A percentile compares a stretch with the other conserved stretches of the same genome.
Conservation (phyloP, 2,888 invertebrate genomes). For the Allacma fusca region DNA sequence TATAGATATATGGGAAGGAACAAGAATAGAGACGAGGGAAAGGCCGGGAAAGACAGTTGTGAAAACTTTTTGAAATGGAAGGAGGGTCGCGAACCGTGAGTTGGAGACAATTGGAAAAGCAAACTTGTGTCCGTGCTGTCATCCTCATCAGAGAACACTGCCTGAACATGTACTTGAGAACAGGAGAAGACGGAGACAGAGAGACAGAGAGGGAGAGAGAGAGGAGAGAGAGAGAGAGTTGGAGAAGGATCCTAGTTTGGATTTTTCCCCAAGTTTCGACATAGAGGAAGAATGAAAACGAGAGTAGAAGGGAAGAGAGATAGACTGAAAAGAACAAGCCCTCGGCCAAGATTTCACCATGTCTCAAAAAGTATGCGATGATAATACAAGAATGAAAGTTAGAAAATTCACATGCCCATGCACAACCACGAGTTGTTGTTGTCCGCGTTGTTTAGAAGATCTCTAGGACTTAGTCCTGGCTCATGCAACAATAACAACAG, state of each 20-base stretch:
- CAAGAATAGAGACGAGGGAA: background rate
- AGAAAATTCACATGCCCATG: background rate
- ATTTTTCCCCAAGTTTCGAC: constrained; percentile 1
- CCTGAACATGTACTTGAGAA: background rate
- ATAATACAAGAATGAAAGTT: background rate
- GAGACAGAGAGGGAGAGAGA: constrained; percentile 4
- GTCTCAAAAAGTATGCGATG: background rate
- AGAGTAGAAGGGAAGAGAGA: background rate
- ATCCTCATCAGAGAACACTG: constrained; percentile 26
- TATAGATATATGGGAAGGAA: background rate
- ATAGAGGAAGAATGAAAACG: background rate
- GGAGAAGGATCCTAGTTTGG: background rate
- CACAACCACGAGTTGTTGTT: background rate
- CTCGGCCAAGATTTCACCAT: background rate
- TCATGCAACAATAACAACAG: constrained; percentile 21
- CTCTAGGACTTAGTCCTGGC: background rate
- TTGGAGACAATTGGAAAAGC: constrained; percentile 29
- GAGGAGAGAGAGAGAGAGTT: constrained; percentile 1
- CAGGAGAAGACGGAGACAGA: background rate
- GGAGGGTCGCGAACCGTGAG: constrained; percentile 31
- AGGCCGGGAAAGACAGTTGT: constrained; percentile 13
- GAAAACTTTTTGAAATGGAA: constrained; percentile 35
- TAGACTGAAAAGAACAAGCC: background rate
- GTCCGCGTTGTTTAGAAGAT: background rate
- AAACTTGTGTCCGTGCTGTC: constrained; percentile 31